Conservation (phyloP, 2,888 invertebrate species). For the Trichogramma evanescens region DNA sequence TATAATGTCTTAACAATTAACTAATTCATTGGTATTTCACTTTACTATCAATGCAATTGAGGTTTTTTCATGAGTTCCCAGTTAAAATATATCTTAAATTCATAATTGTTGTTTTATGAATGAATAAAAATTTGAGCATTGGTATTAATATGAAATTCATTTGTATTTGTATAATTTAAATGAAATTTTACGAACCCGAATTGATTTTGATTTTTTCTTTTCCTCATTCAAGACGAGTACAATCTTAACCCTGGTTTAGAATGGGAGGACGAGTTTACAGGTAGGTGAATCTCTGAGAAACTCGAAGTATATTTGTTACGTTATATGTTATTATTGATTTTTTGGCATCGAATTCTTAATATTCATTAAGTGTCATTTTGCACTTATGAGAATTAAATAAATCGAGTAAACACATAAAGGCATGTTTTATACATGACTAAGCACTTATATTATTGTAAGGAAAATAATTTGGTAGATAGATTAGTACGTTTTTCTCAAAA, state of each 20-base stretch:
- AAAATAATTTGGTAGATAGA: no score
- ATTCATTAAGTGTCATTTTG: no score
- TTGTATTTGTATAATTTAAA: constrained; percentile 15
- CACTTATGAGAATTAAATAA: not conserved
- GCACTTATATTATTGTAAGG: no score
- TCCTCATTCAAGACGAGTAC: constrained; percentile 90
- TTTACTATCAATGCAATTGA: constrained; percentile 17
- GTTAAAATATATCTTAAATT: no score
- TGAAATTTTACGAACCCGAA: constrained; percentile 38
- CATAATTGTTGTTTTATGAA: no score
- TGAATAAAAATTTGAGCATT: constrained; percentile 2
- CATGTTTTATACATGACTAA: not conserved
- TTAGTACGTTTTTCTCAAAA: no score
- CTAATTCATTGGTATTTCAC: constrained; percentile 19
- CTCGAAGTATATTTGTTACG: constrained; percentile 14
- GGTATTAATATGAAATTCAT: constrained; percentile 20
- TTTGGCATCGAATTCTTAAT: constrained; percentile 3
- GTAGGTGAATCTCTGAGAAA: constrained; percentile 62
- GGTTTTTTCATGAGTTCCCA: not conserved
- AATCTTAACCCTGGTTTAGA: constrained; percentile 99
- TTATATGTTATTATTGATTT: constrained; percentile 6
- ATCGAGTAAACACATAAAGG: not conserved
- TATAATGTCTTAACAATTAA: constrained; percentile 15
- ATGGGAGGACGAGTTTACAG: constrained; percentile 99
- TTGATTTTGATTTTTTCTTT: constrained; percentile 52